A percentile compares a stretch with the other conserved stretches of the same genome.
phyloP scores from a whole-genome alignment of 2,113 vertebrate genomes.

The Gobiocypris rarus region DNA sequence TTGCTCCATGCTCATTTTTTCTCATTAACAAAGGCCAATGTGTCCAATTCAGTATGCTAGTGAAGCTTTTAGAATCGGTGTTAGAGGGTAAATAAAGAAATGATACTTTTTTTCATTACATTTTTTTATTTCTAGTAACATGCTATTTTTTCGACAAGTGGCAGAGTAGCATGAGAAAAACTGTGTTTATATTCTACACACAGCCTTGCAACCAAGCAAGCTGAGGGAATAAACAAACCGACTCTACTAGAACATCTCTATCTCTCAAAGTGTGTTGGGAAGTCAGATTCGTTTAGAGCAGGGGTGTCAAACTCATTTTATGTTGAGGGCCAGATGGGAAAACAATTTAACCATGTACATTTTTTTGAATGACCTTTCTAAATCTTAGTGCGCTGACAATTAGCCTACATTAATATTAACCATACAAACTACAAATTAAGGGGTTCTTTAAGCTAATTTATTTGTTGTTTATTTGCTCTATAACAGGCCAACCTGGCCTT shows the following conservation, averaged over 20 bases:
- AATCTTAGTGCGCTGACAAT: too few relatives aligned
- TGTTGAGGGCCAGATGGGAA: too few relatives aligned
- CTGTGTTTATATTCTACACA: background rate
- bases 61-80: background rate
- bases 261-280: background rate
- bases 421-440: too few relatives aligned
- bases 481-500: too few relatives aligned
- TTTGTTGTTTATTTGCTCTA: too few relatives aligned
- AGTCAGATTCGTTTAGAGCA: background rate
- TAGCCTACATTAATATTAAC: too few relatives aligned
- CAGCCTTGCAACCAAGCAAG: background rate
- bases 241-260: background rate
- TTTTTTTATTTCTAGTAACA: background rate
- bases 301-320: too few relatives aligned
- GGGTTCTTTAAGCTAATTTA: too few relatives aligned
- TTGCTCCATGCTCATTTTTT: background rate
- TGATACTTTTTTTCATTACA: background rate
- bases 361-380: too few relatives aligned
- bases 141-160: background rate
- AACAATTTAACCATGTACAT: too few relatives aligned
- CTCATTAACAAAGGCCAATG: constrained; percentile 3
- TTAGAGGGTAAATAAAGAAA: background rate
- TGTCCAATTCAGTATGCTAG: constrained; percentile 2
- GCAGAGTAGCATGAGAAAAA: background rate
- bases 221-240: background rate